These are phyloP conservation scores for Liolophura sinensis DNA, from an alignment of 1,140 invertebrate genomes.

Conservation along the genomic window DNA sequence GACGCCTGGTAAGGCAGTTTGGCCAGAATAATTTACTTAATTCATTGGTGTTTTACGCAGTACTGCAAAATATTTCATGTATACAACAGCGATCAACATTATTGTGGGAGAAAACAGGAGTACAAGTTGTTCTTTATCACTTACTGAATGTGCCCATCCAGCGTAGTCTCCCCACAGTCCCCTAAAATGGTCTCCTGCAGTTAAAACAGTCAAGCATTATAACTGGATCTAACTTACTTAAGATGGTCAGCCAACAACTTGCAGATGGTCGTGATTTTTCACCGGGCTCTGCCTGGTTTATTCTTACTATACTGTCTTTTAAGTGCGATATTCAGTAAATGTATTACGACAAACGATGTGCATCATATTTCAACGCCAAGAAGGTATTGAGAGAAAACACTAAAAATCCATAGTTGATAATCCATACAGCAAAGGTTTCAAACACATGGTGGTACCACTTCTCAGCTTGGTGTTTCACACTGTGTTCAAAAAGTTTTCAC, in stretches of 20 bases:
- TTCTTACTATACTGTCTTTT: not conserved
- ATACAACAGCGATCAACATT: not conserved
- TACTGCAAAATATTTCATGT: too few species aligned
- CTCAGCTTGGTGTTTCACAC: too few species aligned
- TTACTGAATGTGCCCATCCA: constrained; percentile 93
- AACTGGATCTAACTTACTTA: constrained; percentile 6
- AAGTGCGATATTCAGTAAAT: not conserved
- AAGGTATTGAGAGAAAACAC: too few species aligned
- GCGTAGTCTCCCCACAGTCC: constrained; percentile 82
- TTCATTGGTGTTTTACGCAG: not conserved
- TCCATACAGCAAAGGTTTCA: too few species aligned
- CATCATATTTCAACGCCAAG: too few species aligned
- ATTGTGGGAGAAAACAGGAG: not conserved
- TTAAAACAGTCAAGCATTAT: constrained; percentile 16
- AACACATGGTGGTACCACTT: too few species aligned
- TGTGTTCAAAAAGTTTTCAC: too few species aligned
- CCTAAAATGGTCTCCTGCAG: constrained; percentile 72
- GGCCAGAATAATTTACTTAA: too few species aligned
- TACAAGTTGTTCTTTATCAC: constrained; percentile 8
- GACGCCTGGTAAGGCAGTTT: too few species aligned
- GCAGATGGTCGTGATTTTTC: not conserved
- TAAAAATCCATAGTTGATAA: too few species aligned
- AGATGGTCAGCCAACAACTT: not conserved
- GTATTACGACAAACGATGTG: not conserved
- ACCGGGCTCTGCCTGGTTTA: too few species aligned